phyloP scores from a whole-genome alignment of 2,797 vertebrate species.

The Aulostomus chinensis region DNA sequence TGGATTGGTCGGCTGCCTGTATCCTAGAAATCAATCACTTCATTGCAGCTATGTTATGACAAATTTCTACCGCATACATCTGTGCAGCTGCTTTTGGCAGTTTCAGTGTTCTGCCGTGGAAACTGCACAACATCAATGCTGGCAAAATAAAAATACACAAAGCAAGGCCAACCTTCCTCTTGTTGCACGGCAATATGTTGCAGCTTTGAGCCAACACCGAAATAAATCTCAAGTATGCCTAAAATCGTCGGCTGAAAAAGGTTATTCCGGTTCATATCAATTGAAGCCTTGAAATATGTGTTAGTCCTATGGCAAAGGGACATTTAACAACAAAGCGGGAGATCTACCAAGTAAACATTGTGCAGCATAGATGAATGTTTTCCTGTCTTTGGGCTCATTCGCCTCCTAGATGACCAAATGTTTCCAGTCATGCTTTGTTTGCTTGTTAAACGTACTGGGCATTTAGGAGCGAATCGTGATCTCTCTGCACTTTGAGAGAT shows the following conservation, averaged over 20 bases:
- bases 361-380: slow-evolving; percentile 29
- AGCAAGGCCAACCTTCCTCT: slow-evolving; percentile 11
- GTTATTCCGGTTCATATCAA: slow-evolving; percentile 19
- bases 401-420: slow-evolving; percentile 34
- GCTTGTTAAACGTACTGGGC: slow-evolving; percentile 42
- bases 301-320: no score
- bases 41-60: slow-evolving; percentile 29
- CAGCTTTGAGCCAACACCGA: slow-evolving; percentile 22
- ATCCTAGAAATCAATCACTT: slow-evolving; percentile 45
- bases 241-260: slow-evolving; percentile 14
- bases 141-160: slow-evolving; percentile 16
- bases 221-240: slow-evolving; percentile 11
- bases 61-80: slow-evolving; percentile 42
- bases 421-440: slow-evolving; percentile 63
- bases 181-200: slow-evolving; percentile 13
- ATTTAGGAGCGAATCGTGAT: slow-evolving; percentile 17
- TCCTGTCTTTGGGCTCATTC: slow-evolving; percentile 8
- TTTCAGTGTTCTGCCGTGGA: slow-evolving; percentile 28
- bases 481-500: slow-evolving; percentile 26
- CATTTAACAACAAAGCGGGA: no score
- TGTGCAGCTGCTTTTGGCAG: slow-evolving; percentile 66
- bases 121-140: slow-evolving; percentile 33
- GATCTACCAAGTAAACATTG: no score
- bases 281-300: no score
- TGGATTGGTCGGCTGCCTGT: slow-evolving; percentile 33